These are phyloP conservation scores for Protodeltote pygarga DNA, from an alignment of 2,888 invertebrate species.

Conservation along the genomic window DNA sequence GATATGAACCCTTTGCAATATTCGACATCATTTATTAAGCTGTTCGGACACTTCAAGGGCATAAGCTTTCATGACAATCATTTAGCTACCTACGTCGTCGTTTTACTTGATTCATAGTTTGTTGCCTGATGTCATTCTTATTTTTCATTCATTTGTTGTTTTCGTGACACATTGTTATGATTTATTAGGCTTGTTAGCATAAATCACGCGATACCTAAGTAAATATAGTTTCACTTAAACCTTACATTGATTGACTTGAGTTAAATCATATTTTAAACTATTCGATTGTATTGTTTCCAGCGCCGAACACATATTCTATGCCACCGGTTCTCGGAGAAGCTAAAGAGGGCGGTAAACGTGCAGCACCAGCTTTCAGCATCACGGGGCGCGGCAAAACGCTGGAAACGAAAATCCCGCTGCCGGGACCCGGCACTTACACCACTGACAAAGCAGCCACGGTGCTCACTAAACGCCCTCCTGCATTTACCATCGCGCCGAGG, in stretches of 20 bases:
- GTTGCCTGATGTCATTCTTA: conserved; percentile 37
- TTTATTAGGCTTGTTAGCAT: conserved; percentile 17
- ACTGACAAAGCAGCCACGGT: conserved; percentile 85
- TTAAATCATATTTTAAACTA: not conserved
- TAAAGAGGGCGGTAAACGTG: conserved; percentile 85
- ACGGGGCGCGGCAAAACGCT: conserved; percentile 91
- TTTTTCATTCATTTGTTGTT: conserved; percentile 18
- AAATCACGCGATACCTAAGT: not conserved
- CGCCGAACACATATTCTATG: conserved; percentile 96
- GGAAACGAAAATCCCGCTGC: conserved; percentile 83
- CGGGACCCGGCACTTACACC: conserved; percentile 94
- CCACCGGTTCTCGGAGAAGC: conserved; percentile 91
- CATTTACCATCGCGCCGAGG: conserved; percentile 93
- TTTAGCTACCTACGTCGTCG: conserved; percentile 4
- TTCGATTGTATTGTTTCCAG: conserved; percentile 78
- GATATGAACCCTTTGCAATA: no score
- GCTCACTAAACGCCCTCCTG: conserved; percentile 88
- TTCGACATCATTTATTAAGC: not conserved
- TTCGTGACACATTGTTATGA: conserved; percentile 38
- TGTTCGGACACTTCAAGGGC: conserved; percentile 5
- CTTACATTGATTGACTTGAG: not conserved
- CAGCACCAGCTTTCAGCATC: conserved; percentile 96
- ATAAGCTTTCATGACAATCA: conserved; percentile 12
- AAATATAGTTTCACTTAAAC: not conserved
- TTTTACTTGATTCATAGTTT: no score